Evolutionary conservation across 2,797 vertebrate genomes (phyloP).

Genomic region (Chelon auratus): DNA sequence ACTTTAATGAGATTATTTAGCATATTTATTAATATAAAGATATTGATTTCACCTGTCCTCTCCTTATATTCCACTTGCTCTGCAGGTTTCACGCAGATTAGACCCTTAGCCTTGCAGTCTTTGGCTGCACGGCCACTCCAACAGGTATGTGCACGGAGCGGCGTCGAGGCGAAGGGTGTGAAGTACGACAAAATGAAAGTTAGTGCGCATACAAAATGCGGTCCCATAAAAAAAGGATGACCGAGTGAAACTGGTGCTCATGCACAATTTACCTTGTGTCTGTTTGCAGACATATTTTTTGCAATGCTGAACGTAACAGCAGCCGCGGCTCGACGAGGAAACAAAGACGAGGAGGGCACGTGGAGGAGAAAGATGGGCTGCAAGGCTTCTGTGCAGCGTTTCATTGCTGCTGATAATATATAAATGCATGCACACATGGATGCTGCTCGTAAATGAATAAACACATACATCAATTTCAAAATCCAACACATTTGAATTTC

Average conservation of each 20-base stretch:
- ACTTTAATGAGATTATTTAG: constrained; percentile 14
- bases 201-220: constrained; percentile 34
- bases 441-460: constrained; percentile 81
- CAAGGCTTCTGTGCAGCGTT: constrained; percentile 43
- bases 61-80: not conserved
- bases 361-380: constrained; percentile 26
- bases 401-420: constrained; percentile 76
- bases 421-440: constrained; percentile 75
- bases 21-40: constrained; percentile 9
- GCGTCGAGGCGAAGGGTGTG: not conserved
- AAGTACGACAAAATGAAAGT: constrained; percentile 44
- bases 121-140: constrained; percentile 18
- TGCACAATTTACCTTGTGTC: constrained; percentile 45
- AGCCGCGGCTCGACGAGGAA: constrained; percentile 24
- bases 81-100: constrained; percentile 14
- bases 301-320: constrained; percentile 24
- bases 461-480: constrained; percentile 84
- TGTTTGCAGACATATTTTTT: constrained; percentile 39
- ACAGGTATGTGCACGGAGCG: constrained; percentile 36
- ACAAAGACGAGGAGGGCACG: constrained; percentile 45
- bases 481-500: constrained; percentile 81
- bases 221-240: constrained; percentile 31
- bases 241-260: constrained; percentile 20
- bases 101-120: constrained; percentile 9
- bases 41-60: constrained; percentile 12